Evolutionary conservation across 2,113 vertebrate species (phyloP).

Genomic region (Thamnophis sirtalis): DNA sequence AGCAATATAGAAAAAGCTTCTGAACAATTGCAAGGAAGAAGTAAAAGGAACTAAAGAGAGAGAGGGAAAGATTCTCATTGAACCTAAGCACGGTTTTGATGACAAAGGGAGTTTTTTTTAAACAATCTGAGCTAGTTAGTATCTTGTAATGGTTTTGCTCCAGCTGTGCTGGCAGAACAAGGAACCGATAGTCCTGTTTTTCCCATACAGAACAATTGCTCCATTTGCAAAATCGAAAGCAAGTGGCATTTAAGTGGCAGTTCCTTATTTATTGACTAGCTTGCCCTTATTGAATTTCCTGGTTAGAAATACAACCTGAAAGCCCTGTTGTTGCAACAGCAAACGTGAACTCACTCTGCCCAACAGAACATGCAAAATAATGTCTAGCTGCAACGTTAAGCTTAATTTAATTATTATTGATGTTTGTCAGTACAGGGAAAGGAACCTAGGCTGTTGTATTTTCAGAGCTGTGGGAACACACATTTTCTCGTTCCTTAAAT

Average conservation of each 20-base stretch:
- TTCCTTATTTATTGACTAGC: constrained; percentile 51
- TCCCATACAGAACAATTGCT: constrained; percentile 30
- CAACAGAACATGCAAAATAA: background rate
- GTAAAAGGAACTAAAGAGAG: background rate
- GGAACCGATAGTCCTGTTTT: background rate
- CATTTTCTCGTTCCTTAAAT: background rate
- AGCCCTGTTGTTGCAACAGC: background rate
- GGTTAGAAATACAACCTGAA: constrained; percentile 1
- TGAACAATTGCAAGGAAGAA: background rate
- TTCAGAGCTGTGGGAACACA: background rate
- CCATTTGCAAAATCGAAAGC: constrained; percentile 37
- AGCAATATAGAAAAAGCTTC: constrained; percentile 1
- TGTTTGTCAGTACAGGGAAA: background rate
- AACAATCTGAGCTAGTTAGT: constrained; percentile 2
- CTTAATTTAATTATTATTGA: background rate
- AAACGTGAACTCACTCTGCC: background rate
- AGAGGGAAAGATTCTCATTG: background rate
- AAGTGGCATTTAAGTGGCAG: constrained; percentile 23
- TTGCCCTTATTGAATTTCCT: constrained; percentile 34
- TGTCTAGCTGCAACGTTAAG: background rate
- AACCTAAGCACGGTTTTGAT: background rate
- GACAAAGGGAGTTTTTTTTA: background rate
- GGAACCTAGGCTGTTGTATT: background rate
- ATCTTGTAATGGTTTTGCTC: background rate
- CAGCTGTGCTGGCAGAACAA: constrained; percentile 33